Percentiles rank a stretch among this genome's conserved stretches.
phyloP scores from a whole-genome alignment of 1,140 invertebrate species.

The Conopomorpha cramerella region DNA sequence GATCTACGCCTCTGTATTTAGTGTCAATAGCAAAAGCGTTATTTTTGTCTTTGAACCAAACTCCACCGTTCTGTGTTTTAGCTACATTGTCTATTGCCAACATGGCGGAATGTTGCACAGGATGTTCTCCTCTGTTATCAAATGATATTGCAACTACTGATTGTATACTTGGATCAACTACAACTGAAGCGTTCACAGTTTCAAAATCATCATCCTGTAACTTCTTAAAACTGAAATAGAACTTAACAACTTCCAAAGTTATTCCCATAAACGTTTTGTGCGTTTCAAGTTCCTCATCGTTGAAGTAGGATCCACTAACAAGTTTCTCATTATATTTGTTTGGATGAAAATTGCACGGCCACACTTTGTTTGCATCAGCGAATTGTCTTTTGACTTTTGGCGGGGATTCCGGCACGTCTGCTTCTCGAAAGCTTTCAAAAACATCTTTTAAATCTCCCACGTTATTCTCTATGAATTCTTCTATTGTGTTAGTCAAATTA shows the following conservation, averaged over 20 bases:
- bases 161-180: conserved; percentile 69
- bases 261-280: conserved; percentile 69
- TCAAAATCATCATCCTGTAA: conserved; percentile 4
- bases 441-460: conserved; percentile 54
- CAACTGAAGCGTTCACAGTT: conserved; percentile 59
- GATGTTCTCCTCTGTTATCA: conserved; percentile 66
- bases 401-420: conserved; percentile 63
- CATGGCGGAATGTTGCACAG: conserved; percentile 85
- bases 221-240: conserved; percentile 15
- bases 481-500: conserved; percentile 29
- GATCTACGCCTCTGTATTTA: conserved; percentile 12
- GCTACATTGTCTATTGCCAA: conserved; percentile 85
- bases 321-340: conserved; percentile 73
- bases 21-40: background rate
- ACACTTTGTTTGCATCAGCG: conserved; percentile 64
- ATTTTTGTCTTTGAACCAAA: conserved; percentile 54
- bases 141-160: conserved; percentile 70
- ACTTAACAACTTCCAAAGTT: conserved; percentile 61
- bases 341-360: conserved; percentile 87
- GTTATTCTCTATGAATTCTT: conserved; percentile 47
- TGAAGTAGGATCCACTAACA: conserved; percentile 68
- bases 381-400: conserved; percentile 74
- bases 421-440: conserved; percentile 60
- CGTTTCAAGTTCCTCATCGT: conserved; percentile 52
- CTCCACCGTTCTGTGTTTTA: conserved; percentile 78